Evolutionary conservation across 2,113 vertebrate genomes (phyloP), one percentile per base, ranked within the genome.

Genomic region (Pungitius pungitius): DNA sequence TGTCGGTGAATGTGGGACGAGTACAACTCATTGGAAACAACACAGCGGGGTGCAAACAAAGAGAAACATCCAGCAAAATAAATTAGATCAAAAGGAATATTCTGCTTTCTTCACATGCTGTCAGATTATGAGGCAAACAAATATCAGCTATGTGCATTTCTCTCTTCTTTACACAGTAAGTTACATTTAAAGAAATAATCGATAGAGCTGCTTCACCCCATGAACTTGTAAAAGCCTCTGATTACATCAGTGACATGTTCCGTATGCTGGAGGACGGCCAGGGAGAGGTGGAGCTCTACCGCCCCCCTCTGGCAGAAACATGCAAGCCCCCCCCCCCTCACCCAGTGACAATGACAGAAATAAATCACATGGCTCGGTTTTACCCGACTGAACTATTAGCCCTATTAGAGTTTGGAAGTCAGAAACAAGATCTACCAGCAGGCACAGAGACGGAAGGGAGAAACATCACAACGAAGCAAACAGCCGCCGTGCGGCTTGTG

Each of bases 261-360:
- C 49, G 7, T 57, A 15, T 69, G 39, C 14, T 72, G 30, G 49
- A 69, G 47, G 15, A 15, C 58, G 62, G 51, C 65, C 45, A 73
- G 2, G 35, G n/a, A 77, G n/a, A 6, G 5, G 73, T 84, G 70
- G 82, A 83, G 70, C 88, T 91, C 88, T 85, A 89, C 87, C 93
- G 91, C 91, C 91, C 90, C 80, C 93, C 40, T 67, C 22, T 93
- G 93, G 85, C 49, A 67, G 30, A 14, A 45, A 55, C 47, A 66
- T 61, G 51, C 39, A 82, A 45, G 73, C 30, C 37, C 37, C 17
- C 14, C 33, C 33, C 30, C 30, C 2, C 15, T 45, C 7, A 24
- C 33, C 55, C 6, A 61, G 51, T 60, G 8, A 39, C 57, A n/a
- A 17, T 18, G 1, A 35, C 33, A 51, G n/a, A 51, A 51, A 12